Evolutionary conservation across 2,888 invertebrate species (phyloP), one percentile per base, ranked within the genome.

Genomic region (Omphaloscelis lunosa): DNA sequence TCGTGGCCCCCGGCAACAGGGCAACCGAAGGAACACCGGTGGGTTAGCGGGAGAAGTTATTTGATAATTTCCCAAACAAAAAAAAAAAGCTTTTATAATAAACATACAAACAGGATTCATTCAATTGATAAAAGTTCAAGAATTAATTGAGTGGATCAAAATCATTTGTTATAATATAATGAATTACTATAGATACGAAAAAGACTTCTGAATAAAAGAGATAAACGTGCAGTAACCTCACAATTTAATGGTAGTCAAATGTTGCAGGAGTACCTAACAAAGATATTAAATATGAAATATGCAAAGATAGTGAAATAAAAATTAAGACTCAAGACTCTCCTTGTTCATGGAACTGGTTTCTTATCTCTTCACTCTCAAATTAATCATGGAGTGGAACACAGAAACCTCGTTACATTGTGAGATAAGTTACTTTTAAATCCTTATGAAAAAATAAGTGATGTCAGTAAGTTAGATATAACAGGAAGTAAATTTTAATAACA

Each of bases 351-450:
- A 59, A 81, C 77, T 7, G 45, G 77, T 81, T 77, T 77, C 20
- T 81, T 81, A 81, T 81, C 81, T 77, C 45, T 27, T 15, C 3
- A 41, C 56, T 66, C n/a, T 62, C 15, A 80, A 71, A 80, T 76
- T 79, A 76, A 80, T 80, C 70, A 76, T 80, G 56, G 48, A 76
- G 48, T 23, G 34, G 48, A 51, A 76, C 76, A 76, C 51, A 71
- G 39, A 62, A 76, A 45, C 27, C 61, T 80, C 74, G n/a, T 80
- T 80, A 67, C 62, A 51, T 80, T 66, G 61, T 56, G 15, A 69
- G 80, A 80, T 80, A 80, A 71, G 67, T 73, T 61, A 29, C 48
- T 66, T 74, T 66, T 62, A 34, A 73, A 67, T 39, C 20, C 12
- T 0, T 39, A 39, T 6, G 12, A 7, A 15, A 23, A 17, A 53